Percentiles rank a stretch among this genome's conserved stretches.
Evolutionary conservation across 2,797 vertebrate species (phyloP).

Genomic region (Pipistrellus kuhlii): DNA sequence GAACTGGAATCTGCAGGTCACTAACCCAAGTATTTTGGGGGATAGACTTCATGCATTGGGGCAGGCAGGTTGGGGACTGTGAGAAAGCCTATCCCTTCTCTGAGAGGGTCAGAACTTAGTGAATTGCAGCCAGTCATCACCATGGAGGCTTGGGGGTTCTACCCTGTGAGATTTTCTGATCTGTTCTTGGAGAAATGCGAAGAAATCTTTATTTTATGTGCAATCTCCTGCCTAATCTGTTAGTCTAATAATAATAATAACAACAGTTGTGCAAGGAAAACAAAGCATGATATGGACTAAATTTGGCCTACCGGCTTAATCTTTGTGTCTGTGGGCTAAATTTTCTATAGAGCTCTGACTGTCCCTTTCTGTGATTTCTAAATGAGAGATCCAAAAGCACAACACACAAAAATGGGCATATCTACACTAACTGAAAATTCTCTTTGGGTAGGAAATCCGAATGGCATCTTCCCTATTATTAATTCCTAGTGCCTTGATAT

Average conservation of each 20-base stretch:
- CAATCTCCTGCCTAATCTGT: background rate
- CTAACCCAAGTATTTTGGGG: background rate
- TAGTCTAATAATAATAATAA: background rate
- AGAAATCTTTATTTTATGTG: background rate
- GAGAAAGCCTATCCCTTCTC: background rate
- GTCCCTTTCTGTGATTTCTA: background rate
- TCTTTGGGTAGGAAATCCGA: background rate
- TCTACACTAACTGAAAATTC: background rate
- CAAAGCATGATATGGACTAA: background rate
- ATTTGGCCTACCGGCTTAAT: background rate
- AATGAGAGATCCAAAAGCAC: background rate
- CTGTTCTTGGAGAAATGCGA: conserved; percentile 32
- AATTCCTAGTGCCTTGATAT: background rate
- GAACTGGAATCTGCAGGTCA: background rate
- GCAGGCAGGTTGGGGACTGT: background rate
- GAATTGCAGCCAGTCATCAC: background rate
- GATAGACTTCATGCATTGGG: background rate
- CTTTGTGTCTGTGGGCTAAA: background rate
- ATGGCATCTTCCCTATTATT: background rate
- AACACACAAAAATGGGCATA: background rate
- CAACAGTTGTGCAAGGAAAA: background rate
- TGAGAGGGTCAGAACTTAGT: background rate
- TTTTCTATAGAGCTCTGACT: background rate
- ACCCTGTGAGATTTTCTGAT: background rate
- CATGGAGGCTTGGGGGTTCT: background rate